Evolutionary conservation across 2,888 invertebrate genomes (phyloP), one percentile per base, ranked within the genome.

Genomic region (Limnephilus auricula): DNA sequence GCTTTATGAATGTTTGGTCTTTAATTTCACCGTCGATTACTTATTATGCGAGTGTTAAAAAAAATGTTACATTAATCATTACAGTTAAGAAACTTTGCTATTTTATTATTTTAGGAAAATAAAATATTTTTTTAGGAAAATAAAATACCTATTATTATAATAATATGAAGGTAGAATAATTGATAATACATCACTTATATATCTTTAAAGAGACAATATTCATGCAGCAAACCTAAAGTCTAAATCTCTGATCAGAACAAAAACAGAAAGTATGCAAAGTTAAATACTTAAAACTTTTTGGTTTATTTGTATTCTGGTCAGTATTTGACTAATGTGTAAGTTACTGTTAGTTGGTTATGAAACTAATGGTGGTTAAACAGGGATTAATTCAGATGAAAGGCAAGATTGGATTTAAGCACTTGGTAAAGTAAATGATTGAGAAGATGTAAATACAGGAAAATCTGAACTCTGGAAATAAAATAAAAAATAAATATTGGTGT

Each of bases 361-460:
- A 84, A 84, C 84, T 84, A 84, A 84, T 84, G 84, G 34, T 84
- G 84, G 84, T 84, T 84, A 84, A 84, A 84, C 84, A 84, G 84
- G 40, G 84, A 84, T 84, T 84, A 34, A 84, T 34, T 34, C n/a
- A 65, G 65, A 65, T 65, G n/a, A 6, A 65, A 65, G 50, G 50
- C 50, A 18, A 65, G 50, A 65, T n/a, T 65, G 65, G 65, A 65
- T 65, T 65, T 65, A 65, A 65, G 65, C 65, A n/a, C 65, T 65
- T n/a, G 25, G 4, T 65, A 65, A 65, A 50, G 15, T n/a, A 65
- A 65, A 65, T 65, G 65, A 25, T 65, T 65, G 65, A 65, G 5
- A 65, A 65, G 25, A 65, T 65, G 65, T 65, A 65, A 65, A 65
- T 65, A 65, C 25, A 65, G n/a, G 65, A 65, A 65, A 65, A 65